Evolutionary conservation across 2,113 vertebrate species (phyloP).

Genomic region (Rhipidura dahli): DNA sequence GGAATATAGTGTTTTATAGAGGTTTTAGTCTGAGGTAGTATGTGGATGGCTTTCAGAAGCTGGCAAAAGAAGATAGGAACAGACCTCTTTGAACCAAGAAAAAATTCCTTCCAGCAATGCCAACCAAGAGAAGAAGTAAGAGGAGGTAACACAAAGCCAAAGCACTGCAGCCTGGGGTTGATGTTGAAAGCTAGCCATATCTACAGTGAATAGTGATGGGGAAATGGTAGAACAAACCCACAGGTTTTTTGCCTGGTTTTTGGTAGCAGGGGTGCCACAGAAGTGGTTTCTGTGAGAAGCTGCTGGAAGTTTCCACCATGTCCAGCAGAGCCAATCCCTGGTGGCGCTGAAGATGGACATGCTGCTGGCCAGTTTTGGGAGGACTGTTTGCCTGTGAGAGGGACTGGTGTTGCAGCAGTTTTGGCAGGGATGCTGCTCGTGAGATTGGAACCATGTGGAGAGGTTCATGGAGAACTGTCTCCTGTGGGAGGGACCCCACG

Average conservation of each 20-base stretch:
- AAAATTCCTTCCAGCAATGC: not conserved
- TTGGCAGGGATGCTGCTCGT: not conserved
- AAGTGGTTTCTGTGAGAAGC: not conserved
- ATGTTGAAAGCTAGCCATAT: not conserved
- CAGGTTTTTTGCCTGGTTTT: accelerated
- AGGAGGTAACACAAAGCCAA: not conserved
- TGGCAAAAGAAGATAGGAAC: not conserved
- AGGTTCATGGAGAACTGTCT: not conserved
- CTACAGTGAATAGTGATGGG: not conserved
- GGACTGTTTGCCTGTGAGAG: not conserved
- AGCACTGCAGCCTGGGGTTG: not conserved
- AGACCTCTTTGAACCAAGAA: not conserved
- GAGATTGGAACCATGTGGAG: not conserved
- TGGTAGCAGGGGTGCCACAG: accelerated
- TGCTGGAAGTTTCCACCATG: not conserved
- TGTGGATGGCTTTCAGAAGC: not conserved
- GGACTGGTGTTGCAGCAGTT: not conserved
- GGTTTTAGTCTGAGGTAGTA: not conserved
- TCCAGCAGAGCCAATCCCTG: not conserved
- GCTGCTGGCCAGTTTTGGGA: not conserved
- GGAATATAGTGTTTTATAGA: not conserved
- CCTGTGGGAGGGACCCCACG: not conserved
- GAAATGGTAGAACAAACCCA: not conserved
- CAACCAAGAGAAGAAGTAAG: not conserved
- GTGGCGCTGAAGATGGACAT: not conserved